Base-by-base conservation (phyloP, 2,888 invertebrate species). In the Thysanoteuthis rhombus region DNA sequence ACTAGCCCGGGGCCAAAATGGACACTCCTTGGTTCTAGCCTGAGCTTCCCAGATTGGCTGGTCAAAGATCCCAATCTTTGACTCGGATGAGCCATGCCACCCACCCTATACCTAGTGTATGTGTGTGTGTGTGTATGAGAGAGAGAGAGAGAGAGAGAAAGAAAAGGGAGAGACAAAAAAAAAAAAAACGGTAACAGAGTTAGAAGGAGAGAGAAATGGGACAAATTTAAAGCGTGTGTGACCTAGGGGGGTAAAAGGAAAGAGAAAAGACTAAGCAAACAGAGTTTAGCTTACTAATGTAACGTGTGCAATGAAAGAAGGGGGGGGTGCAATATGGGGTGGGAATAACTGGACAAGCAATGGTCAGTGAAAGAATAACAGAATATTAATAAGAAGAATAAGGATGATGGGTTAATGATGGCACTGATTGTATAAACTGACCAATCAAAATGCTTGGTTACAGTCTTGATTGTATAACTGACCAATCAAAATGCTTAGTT, bases 11-110 rank as follows among this genome's bases (percentile, higher is more conserved):
- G 75, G 75, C 75, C 75, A 22, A 75, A 75, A 75, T 75, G n/a
- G 75, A 75, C 75, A 75, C 75, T 75, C 75, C 75, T 75, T 75
- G 75, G 75, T n/a, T 75, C n/a, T n/a, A 75, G n/a, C 75, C 75
- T 75, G 75, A 75, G 75, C 75, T n/a, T n/a, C 75, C 75, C 75
- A 75, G n/a, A n/a, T n/a, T 75, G 10, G n/a, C 75, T 75, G 75
- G 75, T n/a, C 75, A 75, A 75, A 75, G 75, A n/a, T 38, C 32
- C n/a, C 16, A 32, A 38, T 90, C 10, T 90, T 90, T 90, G 22
- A n/a, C n/a, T 39, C 39, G 39, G 90, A 90, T 90, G 90, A 40
- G 90, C 39, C 40, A 90, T 90, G 39, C 28, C 40, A 90, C 40
- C 40, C 40, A 40, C 28, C 90, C 25, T 90, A 22, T 90, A 40